phyloP scores from a whole-genome alignment of 2,888 invertebrate species.

The Aspidiotus rigidus region DNA sequence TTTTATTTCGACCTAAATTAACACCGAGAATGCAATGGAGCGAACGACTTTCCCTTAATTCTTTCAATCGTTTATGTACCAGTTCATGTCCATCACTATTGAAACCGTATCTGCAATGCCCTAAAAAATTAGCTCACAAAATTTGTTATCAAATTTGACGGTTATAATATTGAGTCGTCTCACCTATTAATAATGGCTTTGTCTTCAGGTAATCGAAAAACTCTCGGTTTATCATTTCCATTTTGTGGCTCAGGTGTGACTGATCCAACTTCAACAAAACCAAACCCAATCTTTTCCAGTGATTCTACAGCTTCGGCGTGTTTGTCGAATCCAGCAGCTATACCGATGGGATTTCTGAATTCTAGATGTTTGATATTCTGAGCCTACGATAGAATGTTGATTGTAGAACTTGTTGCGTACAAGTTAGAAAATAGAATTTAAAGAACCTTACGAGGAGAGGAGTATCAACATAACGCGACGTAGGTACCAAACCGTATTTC shows the following conservation, averaged over 20 bases:
- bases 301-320: constrained; percentile 83
- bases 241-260: constrained; percentile 87
- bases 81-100: constrained; percentile 85
- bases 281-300: constrained; percentile 76
- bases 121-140: too few relatives aligned
- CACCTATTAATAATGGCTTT: constrained; percentile 83
- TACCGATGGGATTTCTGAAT: constrained; percentile 85
- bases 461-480: constrained; percentile 53
- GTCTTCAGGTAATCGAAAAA: constrained; percentile 79
- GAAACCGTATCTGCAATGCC: constrained; percentile 65
- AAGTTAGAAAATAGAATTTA: background rate
- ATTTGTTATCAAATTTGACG: too few relatives aligned
- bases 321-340: constrained; percentile 98
- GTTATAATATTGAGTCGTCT: too few relatives aligned
- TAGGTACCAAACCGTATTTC: constrained; percentile 65
- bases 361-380: constrained; percentile 54
- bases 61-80: constrained; percentile 58
- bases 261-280: constrained; percentile 92
- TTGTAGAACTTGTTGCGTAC: too few relatives aligned
- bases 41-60: constrained; percentile 43
- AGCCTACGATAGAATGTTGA: background rate
- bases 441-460: constrained; percentile 51
- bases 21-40: constrained; percentile 63
- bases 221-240: constrained; percentile 86
- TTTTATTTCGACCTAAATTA: constrained; percentile 94